Evolutionary conservation across 2,888 invertebrate species (phyloP).

Genomic region (Tipula vernalis): DNA sequence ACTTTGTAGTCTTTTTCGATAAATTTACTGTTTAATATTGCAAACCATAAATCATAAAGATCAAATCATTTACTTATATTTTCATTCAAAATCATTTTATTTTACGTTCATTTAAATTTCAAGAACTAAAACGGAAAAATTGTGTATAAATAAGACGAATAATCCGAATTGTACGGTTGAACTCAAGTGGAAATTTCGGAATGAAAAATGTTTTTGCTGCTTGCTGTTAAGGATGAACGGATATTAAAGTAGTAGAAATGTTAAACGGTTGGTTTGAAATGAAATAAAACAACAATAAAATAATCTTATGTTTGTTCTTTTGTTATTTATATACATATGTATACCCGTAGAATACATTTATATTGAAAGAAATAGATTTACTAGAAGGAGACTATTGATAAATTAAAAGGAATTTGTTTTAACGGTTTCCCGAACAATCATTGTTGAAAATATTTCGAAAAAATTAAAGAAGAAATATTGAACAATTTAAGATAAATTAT

Average conservation of each 20-base stretch:
- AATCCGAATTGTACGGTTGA: neutral
- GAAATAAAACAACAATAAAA: neutral
- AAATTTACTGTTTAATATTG: neutral
- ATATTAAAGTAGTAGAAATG: neutral
- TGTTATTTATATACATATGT: neutral
- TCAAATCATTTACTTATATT: neutral
- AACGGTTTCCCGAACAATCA: neutral
- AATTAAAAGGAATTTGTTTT: neutral
- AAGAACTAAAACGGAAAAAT: neutral
- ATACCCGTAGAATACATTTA: neutral
- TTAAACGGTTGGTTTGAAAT: neutral
- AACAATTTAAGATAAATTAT: neutral
- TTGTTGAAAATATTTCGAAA: neutral
- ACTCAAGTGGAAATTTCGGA: neutral
- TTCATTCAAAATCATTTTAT: neutral
- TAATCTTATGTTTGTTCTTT: neutral
- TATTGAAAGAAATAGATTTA: neutral
- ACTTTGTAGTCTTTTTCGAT: too few species aligned
- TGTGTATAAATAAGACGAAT: neutral
- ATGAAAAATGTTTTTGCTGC: neutral
- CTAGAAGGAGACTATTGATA: neutral
- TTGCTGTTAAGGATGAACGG: neutral
- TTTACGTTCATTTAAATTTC: neutral
- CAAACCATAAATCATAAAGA: neutral
- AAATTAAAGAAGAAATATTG: neutral